These are phyloP conservation scores for Zaprionus vittiger DNA, from an alignment of 1,140 invertebrate genomes.

Conservation along the genomic window DNA sequence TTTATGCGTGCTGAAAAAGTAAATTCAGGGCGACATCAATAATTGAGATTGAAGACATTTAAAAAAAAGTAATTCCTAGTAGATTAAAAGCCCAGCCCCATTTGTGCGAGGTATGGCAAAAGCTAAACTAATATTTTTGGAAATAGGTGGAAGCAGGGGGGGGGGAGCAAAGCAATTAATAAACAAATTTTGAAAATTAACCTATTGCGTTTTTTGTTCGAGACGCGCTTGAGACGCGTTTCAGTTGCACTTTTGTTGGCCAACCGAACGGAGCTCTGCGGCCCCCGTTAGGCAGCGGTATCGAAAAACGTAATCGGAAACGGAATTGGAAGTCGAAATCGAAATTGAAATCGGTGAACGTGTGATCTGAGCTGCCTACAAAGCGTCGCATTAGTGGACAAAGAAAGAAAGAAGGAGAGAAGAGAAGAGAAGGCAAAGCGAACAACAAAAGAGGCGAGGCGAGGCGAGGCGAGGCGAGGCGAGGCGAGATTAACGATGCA, in stretches of 20 bases:
- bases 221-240: not conserved
- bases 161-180: constrained; percentile 1
- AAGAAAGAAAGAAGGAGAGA: constrained; percentile 16
- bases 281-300: not conserved
- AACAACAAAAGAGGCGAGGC: not conserved
- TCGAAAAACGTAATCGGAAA: constrained; percentile 6
- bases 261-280: constrained; percentile 32
- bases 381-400: constrained; percentile 61
- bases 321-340: constrained; percentile 2
- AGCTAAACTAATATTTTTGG: not conserved
- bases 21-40: too few relatives aligned
- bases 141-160: not conserved
- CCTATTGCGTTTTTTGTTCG: constrained; percentile 7
- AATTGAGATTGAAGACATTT: not conserved
- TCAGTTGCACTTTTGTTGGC: constrained; percentile 42
- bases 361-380: constrained; percentile 51
- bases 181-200: constrained; percentile 15
- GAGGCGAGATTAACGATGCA: constrained; percentile 43
- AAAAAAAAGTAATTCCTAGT: too few relatives aligned
- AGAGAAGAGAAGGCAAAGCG: not conserved
- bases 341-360: constrained; percentile 6
- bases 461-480: not conserved
- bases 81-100: too few relatives aligned
- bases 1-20: too few relatives aligned
- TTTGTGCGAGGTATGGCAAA: not conserved